These are phyloP conservation scores for Hyposoter dolosus DNA, from an alignment of 2,888 invertebrate genomes.

Conservation along the genomic window DNA sequence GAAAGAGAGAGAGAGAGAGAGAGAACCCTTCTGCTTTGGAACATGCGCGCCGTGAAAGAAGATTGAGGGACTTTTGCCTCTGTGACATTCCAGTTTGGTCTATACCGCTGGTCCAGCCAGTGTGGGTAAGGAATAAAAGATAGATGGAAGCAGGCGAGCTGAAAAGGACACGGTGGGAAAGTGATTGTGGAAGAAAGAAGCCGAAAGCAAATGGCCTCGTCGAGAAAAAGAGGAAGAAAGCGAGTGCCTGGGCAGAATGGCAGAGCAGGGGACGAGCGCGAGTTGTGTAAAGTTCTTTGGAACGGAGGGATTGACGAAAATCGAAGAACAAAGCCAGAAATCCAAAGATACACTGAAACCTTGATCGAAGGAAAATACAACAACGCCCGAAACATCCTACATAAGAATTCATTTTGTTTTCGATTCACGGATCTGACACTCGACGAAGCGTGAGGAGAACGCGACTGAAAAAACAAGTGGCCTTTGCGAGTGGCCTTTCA, in stretches of 20 bases:
- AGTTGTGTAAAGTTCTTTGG: slow-evolving; percentile 41
- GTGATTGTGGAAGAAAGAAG: slow-evolving; percentile 51
- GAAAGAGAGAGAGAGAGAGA: neutral
- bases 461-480: slow-evolving; percentile 73
- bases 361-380: neutral
- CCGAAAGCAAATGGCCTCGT: slow-evolving; percentile 28
- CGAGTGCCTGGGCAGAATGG: slow-evolving; percentile 4
- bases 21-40: neutral
- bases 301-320: slow-evolving; percentile 45
- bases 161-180: slow-evolving; percentile 50
- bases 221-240: slow-evolving; percentile 18
- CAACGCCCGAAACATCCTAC: slow-evolving; percentile 54
- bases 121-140: slow-evolving; percentile 41
- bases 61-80: slow-evolving; percentile 39
- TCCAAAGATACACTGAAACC: slow-evolving; percentile 66
- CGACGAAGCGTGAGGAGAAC: slow-evolving; percentile 42
- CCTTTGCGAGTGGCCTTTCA: slow-evolving; percentile 60
- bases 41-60: slow-evolving; percentile 22
- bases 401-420: slow-evolving; percentile 76
- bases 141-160: slow-evolving; percentile 42
- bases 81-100: slow-evolving; percentile 32
- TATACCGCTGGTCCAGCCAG: slow-evolving; percentile 33
- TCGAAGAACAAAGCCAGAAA: slow-evolving; percentile 46
- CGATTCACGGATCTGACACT: slow-evolving; percentile 65
- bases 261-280: slow-evolving; percentile 32